Base-by-base conservation (phyloP, 2,113 vertebrate genomes). In the Hippocampus comes region DNA sequence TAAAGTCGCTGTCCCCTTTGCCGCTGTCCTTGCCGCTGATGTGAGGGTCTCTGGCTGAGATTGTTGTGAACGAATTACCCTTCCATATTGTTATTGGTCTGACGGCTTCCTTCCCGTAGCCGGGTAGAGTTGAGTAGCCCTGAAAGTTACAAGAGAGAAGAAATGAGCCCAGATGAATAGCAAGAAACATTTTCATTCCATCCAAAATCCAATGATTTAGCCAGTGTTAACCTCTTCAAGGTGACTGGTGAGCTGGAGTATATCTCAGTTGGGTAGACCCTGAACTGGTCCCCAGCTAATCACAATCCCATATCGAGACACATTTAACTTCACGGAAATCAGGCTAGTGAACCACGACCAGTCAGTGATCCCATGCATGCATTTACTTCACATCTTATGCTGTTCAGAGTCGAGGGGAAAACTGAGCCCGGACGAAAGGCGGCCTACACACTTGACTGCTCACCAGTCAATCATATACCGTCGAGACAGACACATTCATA, bases 1-100 rank as follows among this genome's bases (percentile, higher is more conserved):
- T 99, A 86, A 98, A 97, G 89, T 99, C 97, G 3, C 97, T 99
- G 92, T 99, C 96, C 0, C 97, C 97, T 87, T 99, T 99, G 10
- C 97, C 97, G 0, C 97, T 99, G 90, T 99, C 97, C 89, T 99
- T 99, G 56, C 97, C 97, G 0, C 97, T 99, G 91, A 98, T 96
- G 80, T 98, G 96, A 0, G 93, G 95, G 71, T 98, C 96, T 70
- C 96, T 89, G 5, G 94, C 94, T 0, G 96, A 95, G 76, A 98
- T 96, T 7, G 95, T 96, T 27, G 96, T 97, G 86, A 97, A 97
- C 0, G 96, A 96, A 66, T 97, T 97, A 2, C 96, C 96, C 75
- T 98, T 98, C 97, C 97, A 98, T 77, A 97, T 95, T 1, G 96
- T 93, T 78, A 96, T 92, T 0, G 96, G 93, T 41, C 95, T 92